Evolutionary conservation across 2,797 vertebrate species (phyloP).

Genomic region (Eleutherodactylus coqui): DNA sequence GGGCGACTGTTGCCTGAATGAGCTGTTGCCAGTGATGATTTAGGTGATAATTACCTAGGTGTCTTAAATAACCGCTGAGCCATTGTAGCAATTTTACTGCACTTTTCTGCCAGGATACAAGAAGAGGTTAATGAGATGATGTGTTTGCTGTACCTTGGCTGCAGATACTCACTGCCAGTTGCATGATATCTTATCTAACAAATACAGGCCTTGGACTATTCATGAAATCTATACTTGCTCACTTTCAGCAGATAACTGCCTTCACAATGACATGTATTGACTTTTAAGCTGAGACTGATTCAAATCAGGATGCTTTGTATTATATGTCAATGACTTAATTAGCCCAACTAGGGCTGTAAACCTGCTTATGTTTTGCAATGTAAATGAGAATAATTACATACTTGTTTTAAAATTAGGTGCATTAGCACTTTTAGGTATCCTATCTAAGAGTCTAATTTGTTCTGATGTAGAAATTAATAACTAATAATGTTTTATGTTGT

Average conservation of each 20-base stretch:
- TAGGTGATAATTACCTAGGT: no score
- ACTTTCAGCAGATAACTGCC: constrained; percentile 3
- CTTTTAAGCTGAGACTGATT: constrained; percentile 18
- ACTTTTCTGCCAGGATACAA: background rate
- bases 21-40: no score
- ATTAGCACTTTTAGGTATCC: background rate
- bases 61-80: no score
- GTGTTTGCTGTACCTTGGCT: background rate
- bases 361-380: background rate
- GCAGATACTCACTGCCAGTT: background rate
- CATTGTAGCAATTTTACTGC: background rate
- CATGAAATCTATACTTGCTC: constrained; percentile 8
- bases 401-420: background rate
- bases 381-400: background rate
- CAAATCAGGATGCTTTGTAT: constrained; percentile 15
- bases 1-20: no score
- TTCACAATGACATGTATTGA: constrained; percentile 17
- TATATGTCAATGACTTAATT: constrained; percentile 27
- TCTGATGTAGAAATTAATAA: background rate
- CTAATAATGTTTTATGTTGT: background rate
- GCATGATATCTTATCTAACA: constrained; percentile 3
- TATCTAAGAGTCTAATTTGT: background rate
- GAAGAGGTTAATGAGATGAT: background rate
- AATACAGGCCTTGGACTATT: constrained; percentile 7
- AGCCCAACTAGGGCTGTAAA: background rate